Evolutionary conservation across 1,140 invertebrate species (phyloP).

Genomic region (Ylistrum balloti): DNA sequence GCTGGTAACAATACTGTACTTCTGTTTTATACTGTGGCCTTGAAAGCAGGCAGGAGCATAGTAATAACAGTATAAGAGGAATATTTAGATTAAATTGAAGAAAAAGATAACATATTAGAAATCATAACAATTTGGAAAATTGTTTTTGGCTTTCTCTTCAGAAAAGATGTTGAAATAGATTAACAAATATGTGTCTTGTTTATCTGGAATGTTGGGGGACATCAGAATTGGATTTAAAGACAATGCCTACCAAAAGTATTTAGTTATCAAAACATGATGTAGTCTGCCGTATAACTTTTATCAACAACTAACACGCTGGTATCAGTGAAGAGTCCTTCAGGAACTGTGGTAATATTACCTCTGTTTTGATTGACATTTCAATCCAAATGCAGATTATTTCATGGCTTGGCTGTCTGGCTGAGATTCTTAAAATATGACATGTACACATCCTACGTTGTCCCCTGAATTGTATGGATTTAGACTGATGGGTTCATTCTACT

Average conservation of each 20-base stretch:
- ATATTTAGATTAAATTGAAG: neutral
- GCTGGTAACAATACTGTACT: too few relatives aligned
- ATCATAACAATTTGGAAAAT: neutral
- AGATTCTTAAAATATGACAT: constrained; percentile 30
- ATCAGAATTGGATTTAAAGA: neutral
- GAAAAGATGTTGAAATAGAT: too few relatives aligned
- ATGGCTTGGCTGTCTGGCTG: constrained; percentile 30
- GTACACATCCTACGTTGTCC: neutral
- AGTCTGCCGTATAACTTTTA: neutral
- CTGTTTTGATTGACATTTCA: constrained; percentile 32
- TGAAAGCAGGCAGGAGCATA: neutral
- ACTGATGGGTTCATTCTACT: neutral
- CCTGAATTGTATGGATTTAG: neutral
- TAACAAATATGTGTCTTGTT: too few relatives aligned
- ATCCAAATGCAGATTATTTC: constrained; percentile 39
- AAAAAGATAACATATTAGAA: too few relatives aligned
- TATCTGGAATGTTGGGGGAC: too few relatives aligned
- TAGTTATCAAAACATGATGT: neutral
- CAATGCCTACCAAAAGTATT: neutral
- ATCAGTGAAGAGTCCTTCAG: constrained; percentile 15
- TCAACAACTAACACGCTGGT: constrained; percentile 5
- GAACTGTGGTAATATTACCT: constrained; percentile 16
- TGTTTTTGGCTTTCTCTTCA: too few relatives aligned
- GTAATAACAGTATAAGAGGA: neutral
- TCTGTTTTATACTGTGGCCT: neutral